Base-by-base conservation (phyloP, 2,888 invertebrate species). In the Laspeyria flexula region DNA sequence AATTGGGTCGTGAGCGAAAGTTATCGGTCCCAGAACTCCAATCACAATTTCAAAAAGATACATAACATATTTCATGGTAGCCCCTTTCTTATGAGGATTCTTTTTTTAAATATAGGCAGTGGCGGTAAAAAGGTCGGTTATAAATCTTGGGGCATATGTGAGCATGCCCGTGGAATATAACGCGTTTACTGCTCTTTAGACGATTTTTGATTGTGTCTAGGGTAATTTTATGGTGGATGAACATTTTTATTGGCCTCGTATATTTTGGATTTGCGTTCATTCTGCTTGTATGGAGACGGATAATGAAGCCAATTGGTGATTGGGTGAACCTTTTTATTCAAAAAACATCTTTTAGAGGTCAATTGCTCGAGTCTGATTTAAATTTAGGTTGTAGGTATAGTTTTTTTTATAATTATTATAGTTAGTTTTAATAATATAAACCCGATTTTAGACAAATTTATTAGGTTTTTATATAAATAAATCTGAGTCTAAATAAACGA, bases 1-100 rank as follows among this genome's bases (percentile, higher is more conserved):
- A 89, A 90, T 88, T 87, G 85, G 86, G 79, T 80, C 83, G 84
- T 90, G 89, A 90, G 88, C 75, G 71, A 75, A 81, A 83, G 86
- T 88, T 88, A 90, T 88, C 71, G 85, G 74, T 85, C 89, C 87
- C 88, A 76, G 76, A 84, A 76, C 86, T 85, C 88, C 84, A 88
- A 89, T 89, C 90, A 88, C 83, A 86, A 86, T 84, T 86, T 85
- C 75, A 71, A 74, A 81, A 79, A 83, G 85, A 86, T 85, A 82
- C 85, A 81, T 79, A 81, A 79, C 81, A 85, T 86, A 87, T 85
- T 84, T 85, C 79, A 83, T 76, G 75, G 61, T 55, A 25, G 12
- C 33, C 25, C 0, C 27, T 35, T 29, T 21, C 27, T 21, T 29
- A 6, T 3, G 44, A 16, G 44, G 52, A 18, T 40, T 49, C 39